These are phyloP conservation scores for Thripadectes ignobilis DNA, from an alignment of 2,797 vertebrate species.

Conservation along the genomic window DNA sequence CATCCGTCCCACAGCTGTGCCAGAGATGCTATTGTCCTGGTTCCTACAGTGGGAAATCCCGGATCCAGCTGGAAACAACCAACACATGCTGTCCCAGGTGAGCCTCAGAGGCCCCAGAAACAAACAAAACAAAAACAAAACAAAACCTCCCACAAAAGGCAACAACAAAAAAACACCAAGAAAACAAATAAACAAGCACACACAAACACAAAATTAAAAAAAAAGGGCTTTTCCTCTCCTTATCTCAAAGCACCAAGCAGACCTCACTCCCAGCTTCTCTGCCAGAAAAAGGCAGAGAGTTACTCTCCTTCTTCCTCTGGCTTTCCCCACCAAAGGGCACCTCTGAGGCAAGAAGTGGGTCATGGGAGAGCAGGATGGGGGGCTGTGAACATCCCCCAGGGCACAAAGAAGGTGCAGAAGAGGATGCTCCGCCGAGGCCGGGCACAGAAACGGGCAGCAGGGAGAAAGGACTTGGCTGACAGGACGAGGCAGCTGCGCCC, in stretches of 20 bases:
- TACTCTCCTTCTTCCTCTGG: background rate
- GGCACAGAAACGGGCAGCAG: accelerated
- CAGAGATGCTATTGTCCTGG: background rate
- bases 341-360: background rate
- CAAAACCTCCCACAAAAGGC: too few relatives aligned
- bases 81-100: background rate
- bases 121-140: background rate
- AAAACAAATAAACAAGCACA: too few relatives aligned
- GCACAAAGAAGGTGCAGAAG: background rate
- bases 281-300: background rate
- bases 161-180: too few relatives aligned
- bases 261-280: background rate
- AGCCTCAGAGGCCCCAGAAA: background rate
- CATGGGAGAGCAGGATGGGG: background rate
- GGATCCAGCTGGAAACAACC: background rate
- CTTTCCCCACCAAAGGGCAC: background rate
- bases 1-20: background rate
- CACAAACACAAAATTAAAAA: too few relatives aligned
- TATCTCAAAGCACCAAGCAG: background rate
- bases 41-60: background rate
- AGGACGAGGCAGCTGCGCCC: background rate
- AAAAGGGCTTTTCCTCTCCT: background rate
- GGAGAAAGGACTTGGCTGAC: background rate
- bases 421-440: background rate
- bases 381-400: background rate